Evolutionary conservation across 2,888 invertebrate genomes (phyloP).

Genomic region (Asteroscopus sphinx): DNA sequence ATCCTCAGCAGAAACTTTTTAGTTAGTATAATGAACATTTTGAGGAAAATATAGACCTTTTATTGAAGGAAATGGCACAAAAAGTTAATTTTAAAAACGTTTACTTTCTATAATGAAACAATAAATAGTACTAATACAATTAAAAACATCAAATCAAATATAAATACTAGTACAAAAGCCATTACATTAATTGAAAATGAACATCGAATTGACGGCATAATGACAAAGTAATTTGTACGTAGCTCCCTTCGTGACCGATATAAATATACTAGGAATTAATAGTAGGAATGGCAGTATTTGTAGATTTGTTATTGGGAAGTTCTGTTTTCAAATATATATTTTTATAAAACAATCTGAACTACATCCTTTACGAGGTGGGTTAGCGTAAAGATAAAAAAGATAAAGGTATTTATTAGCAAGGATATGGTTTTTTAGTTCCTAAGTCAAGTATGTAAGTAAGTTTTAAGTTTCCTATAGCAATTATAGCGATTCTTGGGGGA

Average conservation of each 20-base stretch:
- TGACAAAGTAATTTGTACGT: slow-evolving; percentile 34
- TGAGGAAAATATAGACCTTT: no score
- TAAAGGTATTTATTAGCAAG: no score
- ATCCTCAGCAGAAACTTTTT: no score
- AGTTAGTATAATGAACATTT: no score
- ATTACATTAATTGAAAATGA: slow-evolving; percentile 18
- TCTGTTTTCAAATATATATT: slow-evolving; percentile 15
- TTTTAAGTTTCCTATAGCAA: no score
- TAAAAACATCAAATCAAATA: slow-evolving; percentile 10
- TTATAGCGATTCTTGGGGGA: no score
- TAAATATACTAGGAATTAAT: slow-evolving; percentile 4
- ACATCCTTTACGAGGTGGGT: no score
- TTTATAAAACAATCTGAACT: no score
- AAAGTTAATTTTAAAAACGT: not conserved
- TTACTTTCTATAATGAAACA: not conserved
- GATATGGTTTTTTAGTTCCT: no score
- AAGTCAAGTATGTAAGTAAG: no score
- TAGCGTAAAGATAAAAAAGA: no score
- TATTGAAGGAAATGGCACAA: no score
- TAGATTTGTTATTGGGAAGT: not conserved
- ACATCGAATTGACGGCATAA: slow-evolving; percentile 16
- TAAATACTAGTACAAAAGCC: slow-evolving; percentile 1
- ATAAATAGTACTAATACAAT: not conserved
- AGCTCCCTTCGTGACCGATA: slow-evolving; percentile 9
- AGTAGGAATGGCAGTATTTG: slow-evolving; percentile 5